Base-by-base conservation (phyloP, 2,113 vertebrate genomes). In the Choloepus hoffmanni region DNA sequence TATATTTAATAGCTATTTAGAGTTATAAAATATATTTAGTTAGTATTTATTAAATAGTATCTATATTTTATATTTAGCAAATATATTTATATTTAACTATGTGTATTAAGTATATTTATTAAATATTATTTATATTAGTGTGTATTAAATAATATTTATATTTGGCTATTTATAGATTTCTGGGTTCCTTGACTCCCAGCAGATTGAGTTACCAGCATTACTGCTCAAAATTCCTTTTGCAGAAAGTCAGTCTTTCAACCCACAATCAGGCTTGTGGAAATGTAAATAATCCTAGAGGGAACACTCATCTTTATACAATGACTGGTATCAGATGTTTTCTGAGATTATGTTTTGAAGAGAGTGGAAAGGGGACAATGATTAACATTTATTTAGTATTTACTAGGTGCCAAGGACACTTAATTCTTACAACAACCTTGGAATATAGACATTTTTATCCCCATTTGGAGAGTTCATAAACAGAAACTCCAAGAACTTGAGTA, bases 321-420 rank as follows among this genome's bases (percentile, higher is more conserved):
- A 43, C 60, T 68, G 62, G 30, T 12, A 43, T 60, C 53, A 62
- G 72, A 23, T 62, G 48, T 85, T 62, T 85, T 72, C n/a, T 82
- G 86, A 84, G 70, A 76, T 82, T 81, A 79, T 11, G 28, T 67
- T 96, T 68, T 93, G 26, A 85, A 40, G n/a, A 82, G 30, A 93
- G 73, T 83, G 43, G 45, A 68, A 93, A 92, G 11, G 70, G 50
- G 67, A 28, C 30, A 58, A 83, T 68, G 58, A 48, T 62, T 40
- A 83, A 43, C 50, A n/a, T 62, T 53, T 53, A 43, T 83, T 67
- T 77, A 78, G 55, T 40, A 43, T 24, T 58, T 85, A 30, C 58
- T 21, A 53, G 45, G 30, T 81, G 24, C 3, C 21, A 79, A 70
- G 21, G 19, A 62, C 21, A 21, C 4, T 40, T 33, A 63, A 65